Conservation (phyloP, 1,140 invertebrate genomes). For the Solenopsis invicta region DNA sequence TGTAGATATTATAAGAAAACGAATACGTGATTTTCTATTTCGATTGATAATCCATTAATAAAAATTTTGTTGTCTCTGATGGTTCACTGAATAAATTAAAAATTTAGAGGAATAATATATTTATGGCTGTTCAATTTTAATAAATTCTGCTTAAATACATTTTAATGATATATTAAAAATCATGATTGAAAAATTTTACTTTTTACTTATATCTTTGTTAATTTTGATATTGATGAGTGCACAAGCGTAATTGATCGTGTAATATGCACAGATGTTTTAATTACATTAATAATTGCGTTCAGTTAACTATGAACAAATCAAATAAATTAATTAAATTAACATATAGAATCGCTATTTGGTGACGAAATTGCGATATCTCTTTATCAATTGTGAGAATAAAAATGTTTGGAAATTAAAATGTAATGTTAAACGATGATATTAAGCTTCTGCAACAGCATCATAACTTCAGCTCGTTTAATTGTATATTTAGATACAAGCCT, state of each 20-base stretch:
- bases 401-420: conserved; percentile 6
- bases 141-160: not conserved
- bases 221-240: not conserved
- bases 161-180: not conserved
- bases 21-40: not conserved
- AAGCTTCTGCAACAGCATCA: not conserved
- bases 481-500: conserved; percentile 6
- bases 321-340: not conserved
- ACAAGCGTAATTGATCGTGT: not conserved
- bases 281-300: not conserved
- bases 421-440: not conserved
- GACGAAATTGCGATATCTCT: not conserved
- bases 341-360: not conserved
- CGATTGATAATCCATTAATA: not conserved
- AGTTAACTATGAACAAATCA: not conserved
- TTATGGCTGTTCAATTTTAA: not conserved
- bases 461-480: not conserved
- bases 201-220: not conserved
- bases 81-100: not conserved
- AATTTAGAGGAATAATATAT: not conserved
- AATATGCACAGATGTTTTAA: not conserved
- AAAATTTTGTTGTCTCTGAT: not conserved
- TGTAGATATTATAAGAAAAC: not conserved
- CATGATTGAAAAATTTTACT: not conserved
- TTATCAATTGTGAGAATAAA: not conserved